phyloP scores from a whole-genome alignment of 2,888 invertebrate genomes.

The Crepidodera aurea region DNA sequence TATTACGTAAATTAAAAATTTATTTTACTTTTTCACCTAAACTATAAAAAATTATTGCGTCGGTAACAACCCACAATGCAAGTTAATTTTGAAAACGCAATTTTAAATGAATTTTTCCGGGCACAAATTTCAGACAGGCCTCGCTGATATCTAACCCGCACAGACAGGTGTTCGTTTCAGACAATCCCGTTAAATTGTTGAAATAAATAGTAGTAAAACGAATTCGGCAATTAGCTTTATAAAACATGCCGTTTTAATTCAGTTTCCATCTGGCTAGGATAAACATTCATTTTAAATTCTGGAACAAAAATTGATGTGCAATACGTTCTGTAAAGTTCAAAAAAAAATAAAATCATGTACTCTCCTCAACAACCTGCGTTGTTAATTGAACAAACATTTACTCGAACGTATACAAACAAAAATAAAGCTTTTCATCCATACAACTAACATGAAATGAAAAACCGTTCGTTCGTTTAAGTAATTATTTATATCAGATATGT shows the following conservation, averaged over 20 bases:
- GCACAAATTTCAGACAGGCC: too few relatives aligned
- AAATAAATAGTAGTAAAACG: slow-evolving; percentile 1
- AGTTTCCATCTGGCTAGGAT: neutral
- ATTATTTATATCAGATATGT: too few relatives aligned
- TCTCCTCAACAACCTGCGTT: neutral
- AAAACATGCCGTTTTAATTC: slow-evolving; percentile 9
- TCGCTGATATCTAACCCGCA: too few relatives aligned
- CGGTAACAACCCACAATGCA: too few relatives aligned
- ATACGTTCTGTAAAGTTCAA: neutral
- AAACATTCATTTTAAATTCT: slow-evolving; percentile 7
- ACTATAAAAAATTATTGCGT: too few relatives aligned
- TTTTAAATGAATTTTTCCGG: too few relatives aligned
- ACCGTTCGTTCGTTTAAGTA: too few relatives aligned
- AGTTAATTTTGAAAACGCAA: too few relatives aligned
- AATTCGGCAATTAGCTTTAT: slow-evolving; percentile 6
- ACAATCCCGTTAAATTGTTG: slow-evolving; percentile 8
- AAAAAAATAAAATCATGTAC: neutral
- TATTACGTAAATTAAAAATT: too few relatives aligned
- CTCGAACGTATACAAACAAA: neutral
- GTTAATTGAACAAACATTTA: neutral
- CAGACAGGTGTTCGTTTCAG: slow-evolving; percentile 7
- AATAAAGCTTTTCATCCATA: neutral
- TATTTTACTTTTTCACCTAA: too few relatives aligned
- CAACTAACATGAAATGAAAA: too few relatives aligned
- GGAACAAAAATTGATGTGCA: neutral